A percentile compares a stretch with the other conserved stretches of the same genome.
Evolutionary conservation across 2,797 vertebrate genomes (phyloP).

Genomic region (Enteromius fasciolatus): DNA sequence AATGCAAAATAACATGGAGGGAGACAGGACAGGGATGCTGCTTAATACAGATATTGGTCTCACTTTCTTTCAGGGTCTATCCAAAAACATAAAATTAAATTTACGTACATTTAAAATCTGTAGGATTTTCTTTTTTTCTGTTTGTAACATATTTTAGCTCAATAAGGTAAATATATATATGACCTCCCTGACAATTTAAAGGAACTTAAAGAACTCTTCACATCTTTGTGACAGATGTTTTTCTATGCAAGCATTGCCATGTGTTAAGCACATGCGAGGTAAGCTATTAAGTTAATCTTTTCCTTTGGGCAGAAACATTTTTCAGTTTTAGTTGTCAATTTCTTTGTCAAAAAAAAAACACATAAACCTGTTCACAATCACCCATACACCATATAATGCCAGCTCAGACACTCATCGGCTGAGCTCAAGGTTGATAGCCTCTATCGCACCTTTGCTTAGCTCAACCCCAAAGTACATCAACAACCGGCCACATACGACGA

Average conservation of each 20-base stretch:
- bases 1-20: constrained; percentile 31
- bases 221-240: background rate
- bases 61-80: constrained; percentile 8
- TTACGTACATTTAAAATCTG: background rate
- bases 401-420: no score
- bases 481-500: no score
- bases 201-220: background rate
- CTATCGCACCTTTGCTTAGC: no score
- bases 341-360: background rate
- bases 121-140: no score
- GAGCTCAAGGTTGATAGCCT: no score
- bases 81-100: background rate
- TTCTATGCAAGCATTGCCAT: background rate
- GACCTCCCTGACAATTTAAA: background rate
- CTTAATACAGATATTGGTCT: constrained; percentile 9
- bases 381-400: no score
- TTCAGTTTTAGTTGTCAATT: background rate
- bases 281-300: background rate
- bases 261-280: background rate
- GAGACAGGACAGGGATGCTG: constrained; percentile 30
- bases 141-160: no score
- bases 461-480: no score
- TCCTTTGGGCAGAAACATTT: background rate
- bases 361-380: no score
- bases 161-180: no score